Conservation (phyloP, 2,888 invertebrate species). For the Dorcus parallelipipedus region DNA sequence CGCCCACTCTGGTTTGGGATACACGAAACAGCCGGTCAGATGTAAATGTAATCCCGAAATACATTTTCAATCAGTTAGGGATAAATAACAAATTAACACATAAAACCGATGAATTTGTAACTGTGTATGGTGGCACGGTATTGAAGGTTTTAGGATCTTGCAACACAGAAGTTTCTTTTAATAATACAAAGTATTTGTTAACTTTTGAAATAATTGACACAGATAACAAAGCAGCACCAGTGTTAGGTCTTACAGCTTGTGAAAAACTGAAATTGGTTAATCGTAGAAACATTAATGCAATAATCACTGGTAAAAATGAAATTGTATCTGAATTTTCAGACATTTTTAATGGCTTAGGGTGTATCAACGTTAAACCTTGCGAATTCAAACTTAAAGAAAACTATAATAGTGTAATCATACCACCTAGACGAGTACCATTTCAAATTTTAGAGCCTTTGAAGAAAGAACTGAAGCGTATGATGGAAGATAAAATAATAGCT, state of each 20-base stretch:
- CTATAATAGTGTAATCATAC: background rate
- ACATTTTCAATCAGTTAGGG: conserved; percentile 11
- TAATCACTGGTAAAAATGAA: background rate
- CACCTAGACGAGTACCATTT: conserved; percentile 11
- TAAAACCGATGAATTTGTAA: background rate
- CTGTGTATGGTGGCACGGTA: conserved; percentile 2
- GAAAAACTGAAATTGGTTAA: no score
- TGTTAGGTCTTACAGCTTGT: background rate
- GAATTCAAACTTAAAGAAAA: conserved; percentile 4
- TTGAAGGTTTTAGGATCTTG: background rate
- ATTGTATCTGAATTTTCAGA: conserved; percentile 14
- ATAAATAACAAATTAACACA: conserved; percentile 6
- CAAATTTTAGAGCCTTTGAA: conserved; percentile 6
- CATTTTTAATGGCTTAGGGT: conserved; percentile 23
- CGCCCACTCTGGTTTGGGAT: no score
- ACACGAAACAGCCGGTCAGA: conserved; percentile 1
- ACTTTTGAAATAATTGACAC: conserved; percentile 4
- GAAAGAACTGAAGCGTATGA: conserved; percentile 16
- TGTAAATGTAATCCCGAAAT: conserved; percentile 12
- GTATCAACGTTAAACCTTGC: conserved; percentile 20
- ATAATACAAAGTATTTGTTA: background rate
- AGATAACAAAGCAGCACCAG: background rate
- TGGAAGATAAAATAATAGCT: conserved; percentile 18
- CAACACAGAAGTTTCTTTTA: background rate
- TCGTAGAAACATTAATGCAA: no score